These are phyloP conservation scores for Prionailurus bengalensis DNA, from an alignment of 2,113 vertebrate genomes.

Conservation along the genomic window DNA sequence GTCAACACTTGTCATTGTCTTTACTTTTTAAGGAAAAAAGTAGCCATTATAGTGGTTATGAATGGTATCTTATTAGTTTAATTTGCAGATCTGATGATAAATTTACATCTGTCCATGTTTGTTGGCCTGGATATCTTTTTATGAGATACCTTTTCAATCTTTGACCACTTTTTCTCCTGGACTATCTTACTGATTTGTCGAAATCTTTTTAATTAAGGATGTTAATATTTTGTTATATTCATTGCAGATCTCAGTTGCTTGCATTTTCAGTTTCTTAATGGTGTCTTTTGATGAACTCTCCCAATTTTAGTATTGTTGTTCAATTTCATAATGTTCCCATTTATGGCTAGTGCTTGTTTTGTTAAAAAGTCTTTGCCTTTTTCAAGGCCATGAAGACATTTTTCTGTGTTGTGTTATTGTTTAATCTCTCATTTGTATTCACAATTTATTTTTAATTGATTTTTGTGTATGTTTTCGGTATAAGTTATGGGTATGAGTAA, in stretches of 20 bases:
- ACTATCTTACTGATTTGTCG: constrained; percentile 7
- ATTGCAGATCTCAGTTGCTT: constrained; percentile 21
- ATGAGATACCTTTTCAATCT: not conserved
- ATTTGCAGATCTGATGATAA: constrained; percentile 1
- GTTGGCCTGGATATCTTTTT: constrained; percentile 36
- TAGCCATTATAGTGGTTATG: not conserved
- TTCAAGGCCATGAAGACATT: not conserved
- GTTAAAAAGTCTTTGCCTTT: constrained; percentile 38
- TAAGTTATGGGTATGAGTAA: not conserved
- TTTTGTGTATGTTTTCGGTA: constrained; percentile 26
- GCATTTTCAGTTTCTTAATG: not conserved
- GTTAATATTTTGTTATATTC: constrained; percentile 5
- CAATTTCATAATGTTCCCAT: not conserved
- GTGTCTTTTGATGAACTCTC: not conserved
- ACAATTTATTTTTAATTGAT: not conserved
- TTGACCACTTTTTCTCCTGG: not conserved
- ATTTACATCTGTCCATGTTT: not conserved
- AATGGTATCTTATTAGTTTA: constrained; percentile 43
- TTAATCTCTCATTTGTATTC: constrained; percentile 43
- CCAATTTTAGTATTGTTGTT: constrained; percentile 39
- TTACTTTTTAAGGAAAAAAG: not conserved
- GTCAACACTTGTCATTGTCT: not conserved
- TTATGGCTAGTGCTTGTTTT: constrained; percentile 6
- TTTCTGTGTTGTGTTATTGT: constrained; percentile 19
- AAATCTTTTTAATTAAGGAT: constrained; percentile 38